phyloP scores from a whole-genome alignment of 2,113 vertebrate species.

The Phrynosoma blainvillii region DNA sequence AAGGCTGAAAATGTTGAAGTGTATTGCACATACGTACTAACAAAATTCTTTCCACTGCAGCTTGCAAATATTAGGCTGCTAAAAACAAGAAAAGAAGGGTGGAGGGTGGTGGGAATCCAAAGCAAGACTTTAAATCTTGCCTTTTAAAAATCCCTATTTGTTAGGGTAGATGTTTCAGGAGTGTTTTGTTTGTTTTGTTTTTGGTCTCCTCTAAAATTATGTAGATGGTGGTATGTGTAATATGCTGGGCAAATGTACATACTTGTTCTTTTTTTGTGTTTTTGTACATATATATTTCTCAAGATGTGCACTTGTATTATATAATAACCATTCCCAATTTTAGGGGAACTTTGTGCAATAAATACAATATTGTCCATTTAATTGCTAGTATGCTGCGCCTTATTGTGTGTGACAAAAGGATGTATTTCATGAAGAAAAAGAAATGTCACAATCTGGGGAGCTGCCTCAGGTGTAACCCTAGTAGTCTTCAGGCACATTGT shows the following conservation, averaged over 20 bases:
- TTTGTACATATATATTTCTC: constrained; percentile 97
- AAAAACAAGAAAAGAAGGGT: constrained; percentile 51
- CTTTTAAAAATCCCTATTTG: constrained; percentile 44
- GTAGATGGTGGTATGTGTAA: constrained; percentile 84
- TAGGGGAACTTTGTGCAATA: constrained; percentile 99
- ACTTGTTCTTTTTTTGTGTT: constrained; percentile 83
- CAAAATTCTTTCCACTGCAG: constrained; percentile 59
- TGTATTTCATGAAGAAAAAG: accelerated
- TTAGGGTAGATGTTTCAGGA: constrained; percentile 70
- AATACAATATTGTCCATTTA: constrained; percentile 84
- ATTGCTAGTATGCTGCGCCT: constrained; percentile 45
- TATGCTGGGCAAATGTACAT: constrained; percentile 89
- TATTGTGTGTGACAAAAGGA: neutral
- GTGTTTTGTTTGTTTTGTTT: constrained; percentile 72
- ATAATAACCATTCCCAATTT: constrained; percentile 94
- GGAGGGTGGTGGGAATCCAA: constrained; percentile 10
- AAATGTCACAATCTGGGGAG: neutral
- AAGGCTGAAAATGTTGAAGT: constrained; percentile 66
- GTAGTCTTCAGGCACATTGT: neutral
- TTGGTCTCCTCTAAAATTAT: constrained; percentile 86
- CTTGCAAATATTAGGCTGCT: constrained; percentile 73
- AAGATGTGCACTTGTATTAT: constrained; percentile 86
- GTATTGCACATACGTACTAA: constrained; percentile 62
- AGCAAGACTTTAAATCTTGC: constrained; percentile 60
- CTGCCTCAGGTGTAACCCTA: neutral